These are phyloP conservation scores for Marmota flaviventris DNA, from an alignment of 2,113 vertebrate species.

Conservation along the genomic window DNA sequence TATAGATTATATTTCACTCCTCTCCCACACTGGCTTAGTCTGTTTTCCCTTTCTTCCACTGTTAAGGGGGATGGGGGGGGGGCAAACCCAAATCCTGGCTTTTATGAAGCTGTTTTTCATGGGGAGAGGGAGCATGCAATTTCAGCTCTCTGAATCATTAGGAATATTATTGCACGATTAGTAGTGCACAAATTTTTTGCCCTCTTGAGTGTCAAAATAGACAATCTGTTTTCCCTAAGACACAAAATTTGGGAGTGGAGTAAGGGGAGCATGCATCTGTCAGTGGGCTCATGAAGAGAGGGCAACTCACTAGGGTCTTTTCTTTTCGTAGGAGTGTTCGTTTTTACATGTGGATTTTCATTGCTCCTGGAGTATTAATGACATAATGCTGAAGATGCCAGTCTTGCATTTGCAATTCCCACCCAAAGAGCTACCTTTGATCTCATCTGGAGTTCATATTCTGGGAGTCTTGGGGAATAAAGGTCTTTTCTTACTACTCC, in stretches of 20 bases:
- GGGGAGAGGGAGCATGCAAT: not conserved
- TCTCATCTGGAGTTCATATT: slow-evolving; percentile 78
- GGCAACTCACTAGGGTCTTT: not conserved
- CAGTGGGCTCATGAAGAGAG: not conserved
- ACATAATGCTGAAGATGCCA: slow-evolving; percentile 51
- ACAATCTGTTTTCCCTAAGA: not conserved
- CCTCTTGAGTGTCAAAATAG: not conserved
- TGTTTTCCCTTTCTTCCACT: slow-evolving; percentile 7
- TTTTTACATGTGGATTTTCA: slow-evolving; percentile 69
- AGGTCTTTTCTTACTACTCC: slow-evolving; percentile 68
- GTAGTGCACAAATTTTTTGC: not conserved
- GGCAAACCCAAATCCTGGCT: not conserved
- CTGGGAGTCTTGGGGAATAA: slow-evolving; percentile 68
- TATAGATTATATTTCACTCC: slow-evolving; percentile 51
- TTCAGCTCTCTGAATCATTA: not conserved
- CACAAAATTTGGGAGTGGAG: not conserved
- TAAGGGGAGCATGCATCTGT: not conserved
- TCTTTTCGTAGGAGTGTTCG: slow-evolving; percentile 47
- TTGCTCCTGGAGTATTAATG: slow-evolving; percentile 59
- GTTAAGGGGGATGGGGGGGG: not conserved
- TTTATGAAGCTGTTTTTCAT: not conserved
- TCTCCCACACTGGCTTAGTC: not conserved
- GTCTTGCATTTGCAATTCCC: slow-evolving; percentile 66
- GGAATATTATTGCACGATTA: not conserved
- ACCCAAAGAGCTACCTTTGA: slow-evolving; percentile 76